Evolutionary conservation across 2,888 invertebrate genomes (phyloP).

Genomic region (Augochlorella aurata): DNA sequence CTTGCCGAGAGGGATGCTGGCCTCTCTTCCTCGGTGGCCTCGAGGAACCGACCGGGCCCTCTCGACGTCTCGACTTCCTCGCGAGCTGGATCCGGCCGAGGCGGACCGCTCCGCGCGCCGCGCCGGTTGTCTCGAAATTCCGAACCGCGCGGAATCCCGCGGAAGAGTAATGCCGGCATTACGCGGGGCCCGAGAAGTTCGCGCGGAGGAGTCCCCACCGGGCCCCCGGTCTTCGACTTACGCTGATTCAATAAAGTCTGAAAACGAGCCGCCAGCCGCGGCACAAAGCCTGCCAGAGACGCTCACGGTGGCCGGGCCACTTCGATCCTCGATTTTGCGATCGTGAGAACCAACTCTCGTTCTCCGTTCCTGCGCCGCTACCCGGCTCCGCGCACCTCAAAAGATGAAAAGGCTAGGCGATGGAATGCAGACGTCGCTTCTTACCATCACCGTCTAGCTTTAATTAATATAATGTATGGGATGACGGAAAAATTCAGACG

Average conservation of each 20-base stretch:
- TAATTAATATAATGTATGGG: neutral
- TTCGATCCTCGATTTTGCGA: slow-evolving; percentile 41
- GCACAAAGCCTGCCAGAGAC: slow-evolving; percentile 7
- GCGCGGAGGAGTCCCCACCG: slow-evolving; percentile 6
- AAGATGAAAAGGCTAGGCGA: neutral
- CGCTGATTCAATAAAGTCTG: slow-evolving; percentile 62
- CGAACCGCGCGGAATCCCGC: slow-evolving; percentile 55
- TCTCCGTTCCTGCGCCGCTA: neutral
- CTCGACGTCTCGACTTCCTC: slow-evolving; percentile 47
- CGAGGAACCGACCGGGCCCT: slow-evolving; percentile 6
- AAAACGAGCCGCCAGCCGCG: slow-evolving; percentile 20
- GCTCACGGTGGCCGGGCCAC: slow-evolving; percentile 7
- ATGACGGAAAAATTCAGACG: neutral
- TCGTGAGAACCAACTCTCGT: slow-evolving; percentile 18
- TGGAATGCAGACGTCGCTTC: slow-evolving; percentile 1
- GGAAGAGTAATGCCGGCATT: slow-evolving; percentile 58
- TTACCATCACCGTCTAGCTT: neutral
- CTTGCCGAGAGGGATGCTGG: slow-evolving; percentile 44
- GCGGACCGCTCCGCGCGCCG: slow-evolving; percentile 21
- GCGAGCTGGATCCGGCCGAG: slow-evolving; percentile 36
- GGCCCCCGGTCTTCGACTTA: slow-evolving; percentile 32
- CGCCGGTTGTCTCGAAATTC: slow-evolving; percentile 46
- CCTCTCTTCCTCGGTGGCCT: slow-evolving; percentile 47
- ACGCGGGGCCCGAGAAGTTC: slow-evolving; percentile 26
- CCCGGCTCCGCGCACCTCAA: neutral